These are phyloP conservation scores for Drosophila lini DNA, from an alignment of 1,140 invertebrate genomes.

Conservation along the genomic window DNA sequence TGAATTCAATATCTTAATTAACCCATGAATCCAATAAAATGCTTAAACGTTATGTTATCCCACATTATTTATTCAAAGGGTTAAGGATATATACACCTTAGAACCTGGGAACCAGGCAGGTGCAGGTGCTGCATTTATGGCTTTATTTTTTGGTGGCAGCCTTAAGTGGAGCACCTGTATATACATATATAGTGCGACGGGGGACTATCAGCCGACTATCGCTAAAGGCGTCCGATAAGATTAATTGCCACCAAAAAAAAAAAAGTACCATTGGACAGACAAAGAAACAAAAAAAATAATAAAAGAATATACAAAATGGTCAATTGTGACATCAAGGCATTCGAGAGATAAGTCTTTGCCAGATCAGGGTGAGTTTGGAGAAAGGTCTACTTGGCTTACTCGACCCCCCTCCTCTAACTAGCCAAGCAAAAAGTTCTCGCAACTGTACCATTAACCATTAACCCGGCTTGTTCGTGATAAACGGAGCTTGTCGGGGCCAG, in stretches of 20 bases:
- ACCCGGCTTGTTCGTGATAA: constrained; percentile 11
- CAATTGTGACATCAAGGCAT: constrained; percentile 10
- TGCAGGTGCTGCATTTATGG: constrained; percentile 3
- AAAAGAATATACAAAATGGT: neutral
- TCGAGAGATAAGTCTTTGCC: constrained; percentile 1
- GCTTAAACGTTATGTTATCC: neutral
- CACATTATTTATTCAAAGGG: constrained; percentile 1
- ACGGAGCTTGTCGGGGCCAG: constrained; percentile 3
- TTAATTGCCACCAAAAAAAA: constrained; percentile 18
- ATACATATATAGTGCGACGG: neutral
- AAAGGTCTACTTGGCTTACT: neutral
- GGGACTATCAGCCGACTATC: constrained; percentile 39
- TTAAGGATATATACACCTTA: neutral
- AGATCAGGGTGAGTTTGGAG: neutral
- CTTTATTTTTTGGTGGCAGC: constrained; percentile 1
- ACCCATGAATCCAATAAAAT: too few species aligned
- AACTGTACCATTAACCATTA: constrained; percentile 1
- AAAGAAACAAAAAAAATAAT: neutral
- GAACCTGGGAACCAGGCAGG: constrained; percentile 21
- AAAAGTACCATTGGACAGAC: constrained; percentile 24
- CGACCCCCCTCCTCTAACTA: too few species aligned
- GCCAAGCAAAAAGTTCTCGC: neutral
- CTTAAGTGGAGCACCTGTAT: constrained; percentile 24
- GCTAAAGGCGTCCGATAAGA: constrained; percentile 38
- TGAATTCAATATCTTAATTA: too few species aligned